phyloP scores from a whole-genome alignment of 2,113 vertebrate species.

The Nycticebus coucang region DNA sequence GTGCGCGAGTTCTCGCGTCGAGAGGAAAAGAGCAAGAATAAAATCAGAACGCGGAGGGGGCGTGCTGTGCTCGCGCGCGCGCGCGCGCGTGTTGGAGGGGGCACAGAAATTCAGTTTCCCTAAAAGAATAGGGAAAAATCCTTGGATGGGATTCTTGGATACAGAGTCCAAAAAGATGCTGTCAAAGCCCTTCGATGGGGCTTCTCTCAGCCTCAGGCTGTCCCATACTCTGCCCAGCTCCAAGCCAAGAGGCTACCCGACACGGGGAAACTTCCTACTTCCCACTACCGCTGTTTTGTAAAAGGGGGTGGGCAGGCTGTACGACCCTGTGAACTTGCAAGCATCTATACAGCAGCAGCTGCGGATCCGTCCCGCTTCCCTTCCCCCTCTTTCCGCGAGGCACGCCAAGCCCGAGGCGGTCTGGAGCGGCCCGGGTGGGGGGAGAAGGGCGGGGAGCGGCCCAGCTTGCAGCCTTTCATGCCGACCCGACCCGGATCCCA shows the following conservation, averaged over 20 bases:
- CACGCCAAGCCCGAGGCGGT: constrained; percentile 39
- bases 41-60: background rate
- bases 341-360: constrained; percentile 46
- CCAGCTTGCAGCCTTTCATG: constrained; percentile 8
- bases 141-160: background rate
- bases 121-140: background rate
- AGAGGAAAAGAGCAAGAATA: background rate
- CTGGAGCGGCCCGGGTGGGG: background rate
- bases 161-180: background rate
- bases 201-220: background rate
- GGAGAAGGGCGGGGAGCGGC: constrained; percentile 4
- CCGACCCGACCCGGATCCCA: constrained; percentile 57
- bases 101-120: background rate
- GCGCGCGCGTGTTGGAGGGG: background rate
- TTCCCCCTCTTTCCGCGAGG: constrained; percentile 6
- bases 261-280: constrained; percentile 70
- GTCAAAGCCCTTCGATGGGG: background rate
- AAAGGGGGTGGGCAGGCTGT: background rate
- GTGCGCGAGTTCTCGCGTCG: background rate
- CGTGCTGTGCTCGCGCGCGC: background rate
- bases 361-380: constrained; percentile 15
- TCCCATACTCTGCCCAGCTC: background rate
- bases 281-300: background rate
- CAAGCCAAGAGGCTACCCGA: background rate
- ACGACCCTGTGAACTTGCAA: background rate